These are phyloP conservation scores for Ageneiosus marmoratus DNA, from an alignment of 2,113 vertebrate genomes.

Conservation along the genomic window DNA sequence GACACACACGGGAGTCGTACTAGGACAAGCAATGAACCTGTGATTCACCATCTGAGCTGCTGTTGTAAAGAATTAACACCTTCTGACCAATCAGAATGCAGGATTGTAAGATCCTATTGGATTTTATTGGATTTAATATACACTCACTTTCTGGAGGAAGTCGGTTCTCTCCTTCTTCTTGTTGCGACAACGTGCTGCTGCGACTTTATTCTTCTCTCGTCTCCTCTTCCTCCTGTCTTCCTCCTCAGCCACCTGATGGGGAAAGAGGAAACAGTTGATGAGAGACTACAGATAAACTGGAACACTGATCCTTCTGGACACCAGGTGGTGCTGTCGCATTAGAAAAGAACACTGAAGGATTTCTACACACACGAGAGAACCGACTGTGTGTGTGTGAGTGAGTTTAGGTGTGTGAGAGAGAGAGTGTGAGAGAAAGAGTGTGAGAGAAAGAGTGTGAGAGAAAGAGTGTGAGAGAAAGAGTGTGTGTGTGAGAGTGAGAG, in stretches of 20 bases:
- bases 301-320: background rate
- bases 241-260: constrained; percentile 85
- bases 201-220: constrained; percentile 96
- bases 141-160: constrained; percentile 90
- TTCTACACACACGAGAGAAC: too few species aligned
- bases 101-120: background rate
- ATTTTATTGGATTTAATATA: too few species aligned
- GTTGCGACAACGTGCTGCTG: constrained; percentile 93
- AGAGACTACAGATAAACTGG: background rate
- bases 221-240: constrained; percentile 92
- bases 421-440: too few species aligned
- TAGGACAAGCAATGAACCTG: background rate
- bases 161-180: constrained; percentile 97
- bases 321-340: constrained; percentile 30
- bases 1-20: too few species aligned
- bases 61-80: background rate
- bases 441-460: too few species aligned
- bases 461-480: too few species aligned
- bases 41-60: background rate
- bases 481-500: too few species aligned
- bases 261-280: background rate
- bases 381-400: too few species aligned
- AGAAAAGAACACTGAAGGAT: background rate
- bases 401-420: too few species aligned
- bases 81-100: background rate